These are phyloP conservation scores for Tholera decimalis DNA, from an alignment of 2,888 invertebrate species.

Conservation along the genomic window DNA sequence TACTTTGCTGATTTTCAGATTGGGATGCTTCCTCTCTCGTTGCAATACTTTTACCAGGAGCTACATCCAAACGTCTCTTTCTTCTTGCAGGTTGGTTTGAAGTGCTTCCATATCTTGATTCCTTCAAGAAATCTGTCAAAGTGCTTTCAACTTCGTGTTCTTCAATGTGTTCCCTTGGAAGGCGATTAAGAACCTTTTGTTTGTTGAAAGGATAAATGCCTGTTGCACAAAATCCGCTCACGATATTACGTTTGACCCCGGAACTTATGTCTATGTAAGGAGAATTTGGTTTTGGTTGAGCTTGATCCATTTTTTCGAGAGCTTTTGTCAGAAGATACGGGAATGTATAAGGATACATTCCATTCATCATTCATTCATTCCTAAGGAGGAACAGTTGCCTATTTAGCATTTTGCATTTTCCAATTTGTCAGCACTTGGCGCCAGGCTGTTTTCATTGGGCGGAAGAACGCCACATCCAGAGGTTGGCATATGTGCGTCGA, in stretches of 20 bases:
- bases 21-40: background rate
- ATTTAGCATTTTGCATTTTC: slow-evolving; percentile 32
- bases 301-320: slow-evolving; percentile 20
- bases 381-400: slow-evolving; percentile 35
- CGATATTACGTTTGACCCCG: slow-evolving; percentile 35
- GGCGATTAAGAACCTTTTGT: slow-evolving; percentile 24
- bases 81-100: background rate
- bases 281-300: slow-evolving; percentile 3
- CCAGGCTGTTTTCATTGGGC: slow-evolving; percentile 34
- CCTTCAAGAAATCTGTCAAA: slow-evolving; percentile 35
- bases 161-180: slow-evolving; percentile 7
- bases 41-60: background rate
- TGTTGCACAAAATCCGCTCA: slow-evolving; percentile 31
- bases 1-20: too few species aligned
- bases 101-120: slow-evolving; percentile 2
- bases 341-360: too few species aligned
- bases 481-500: background rate
- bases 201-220: slow-evolving; percentile 38
- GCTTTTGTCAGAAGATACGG: slow-evolving; percentile 27
- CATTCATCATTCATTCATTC: too few species aligned
- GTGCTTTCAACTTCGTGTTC: slow-evolving; percentile 31
- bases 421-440: slow-evolving; percentile 27
- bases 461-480: slow-evolving; percentile 1
- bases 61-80: slow-evolving; percentile 1
- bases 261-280: background rate